These are phyloP conservation scores for Drosophila watanabei DNA, from an alignment of 1,140 invertebrate genomes.

Conservation along the genomic window DNA sequence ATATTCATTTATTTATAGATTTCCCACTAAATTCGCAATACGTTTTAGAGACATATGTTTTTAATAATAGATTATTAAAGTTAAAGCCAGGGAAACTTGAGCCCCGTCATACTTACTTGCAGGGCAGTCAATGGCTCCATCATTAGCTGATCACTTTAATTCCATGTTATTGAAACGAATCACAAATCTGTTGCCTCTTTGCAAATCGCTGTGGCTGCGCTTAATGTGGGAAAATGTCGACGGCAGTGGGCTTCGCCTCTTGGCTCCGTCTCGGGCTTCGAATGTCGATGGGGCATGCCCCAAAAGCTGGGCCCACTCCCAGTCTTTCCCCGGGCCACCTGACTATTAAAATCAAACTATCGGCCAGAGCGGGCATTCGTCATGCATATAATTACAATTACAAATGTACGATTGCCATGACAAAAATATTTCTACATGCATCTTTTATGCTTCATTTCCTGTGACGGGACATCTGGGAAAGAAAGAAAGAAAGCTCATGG, in stretches of 20 bases:
- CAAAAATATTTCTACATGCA: conserved; percentile 69
- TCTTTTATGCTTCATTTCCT: conserved; percentile 81
- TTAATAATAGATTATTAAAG: background rate
- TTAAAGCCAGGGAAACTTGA: background rate
- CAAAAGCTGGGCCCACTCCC: conserved; percentile 39
- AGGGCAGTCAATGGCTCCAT: conserved; percentile 31
- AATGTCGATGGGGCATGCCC: conserved; percentile 41
- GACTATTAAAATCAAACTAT: conserved; percentile 65
- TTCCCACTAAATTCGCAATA: background rate
- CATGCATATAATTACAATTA: conserved; percentile 72
- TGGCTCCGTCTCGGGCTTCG: background rate
- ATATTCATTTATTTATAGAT: background rate
- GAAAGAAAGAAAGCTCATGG: conserved; percentile 57
- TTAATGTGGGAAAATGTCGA: conserved; percentile 66
- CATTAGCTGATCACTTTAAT: conserved; percentile 30
- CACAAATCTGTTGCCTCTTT: conserved; percentile 53
- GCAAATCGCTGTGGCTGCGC: conserved; percentile 54
- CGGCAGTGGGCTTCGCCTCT: conserved; percentile 25
- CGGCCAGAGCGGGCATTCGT: conserved; percentile 48
- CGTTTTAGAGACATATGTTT: background rate
- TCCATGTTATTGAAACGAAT: conserved; percentile 62
- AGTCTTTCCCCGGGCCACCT: conserved; percentile 25
- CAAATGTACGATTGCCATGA: conserved; percentile 50
- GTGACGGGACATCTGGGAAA: conserved; percentile 48
- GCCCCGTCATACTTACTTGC: conserved; percentile 4